These are phyloP conservation scores for Actinernus sp. DNA, from an alignment of 92 coral and sea anemone genomes.

Conservation along the genomic window DNA sequence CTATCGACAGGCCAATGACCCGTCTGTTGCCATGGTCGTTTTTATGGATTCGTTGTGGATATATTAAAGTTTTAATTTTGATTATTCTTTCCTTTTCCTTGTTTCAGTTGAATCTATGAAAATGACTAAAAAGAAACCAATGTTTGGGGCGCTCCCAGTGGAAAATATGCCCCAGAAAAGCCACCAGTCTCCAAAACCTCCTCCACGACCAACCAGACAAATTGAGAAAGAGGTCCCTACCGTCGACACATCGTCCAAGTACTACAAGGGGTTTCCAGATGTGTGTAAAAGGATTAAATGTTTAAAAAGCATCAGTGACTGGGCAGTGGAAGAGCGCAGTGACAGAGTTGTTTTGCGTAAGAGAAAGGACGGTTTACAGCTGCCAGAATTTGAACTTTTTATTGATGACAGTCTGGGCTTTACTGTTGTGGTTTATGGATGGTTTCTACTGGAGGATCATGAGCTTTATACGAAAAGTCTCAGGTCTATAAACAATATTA, in stretches of 20 bases:
- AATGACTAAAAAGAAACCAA: too few relatives aligned
- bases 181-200: slow-evolving; percentile 21
- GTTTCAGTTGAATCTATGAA: too few relatives aligned
- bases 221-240: slow-evolving; percentile 12
- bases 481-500: slow-evolving; percentile 44
- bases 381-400: slow-evolving; percentile 27
- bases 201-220: slow-evolving; percentile 18
- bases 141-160: too few relatives aligned
- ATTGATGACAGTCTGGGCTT: slow-evolving; percentile 46
- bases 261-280: slow-evolving; percentile 15
- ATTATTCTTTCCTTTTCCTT: too few relatives aligned
- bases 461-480: slow-evolving; percentile 11
- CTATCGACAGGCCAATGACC: too few relatives aligned
- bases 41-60: too few relatives aligned
- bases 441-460: slow-evolving; percentile 57
- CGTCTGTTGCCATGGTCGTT: too few relatives aligned
- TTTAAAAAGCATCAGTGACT: slow-evolving; percentile 36
- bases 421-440: slow-evolving; percentile 43
- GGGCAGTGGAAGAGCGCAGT: slow-evolving; percentile 22
- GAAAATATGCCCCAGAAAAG: slow-evolving; percentile 33
- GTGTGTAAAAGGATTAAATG: slow-evolving; percentile 26
- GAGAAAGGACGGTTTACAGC: slow-evolving; percentile 23
- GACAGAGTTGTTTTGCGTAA: slow-evolving; percentile 39
- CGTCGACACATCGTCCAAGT: background rate
- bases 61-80: too few relatives aligned